These are phyloP conservation scores for Thysanoteuthis rhombus DNA, from an alignment of 2,888 invertebrate species.

Conservation along the genomic window DNA sequence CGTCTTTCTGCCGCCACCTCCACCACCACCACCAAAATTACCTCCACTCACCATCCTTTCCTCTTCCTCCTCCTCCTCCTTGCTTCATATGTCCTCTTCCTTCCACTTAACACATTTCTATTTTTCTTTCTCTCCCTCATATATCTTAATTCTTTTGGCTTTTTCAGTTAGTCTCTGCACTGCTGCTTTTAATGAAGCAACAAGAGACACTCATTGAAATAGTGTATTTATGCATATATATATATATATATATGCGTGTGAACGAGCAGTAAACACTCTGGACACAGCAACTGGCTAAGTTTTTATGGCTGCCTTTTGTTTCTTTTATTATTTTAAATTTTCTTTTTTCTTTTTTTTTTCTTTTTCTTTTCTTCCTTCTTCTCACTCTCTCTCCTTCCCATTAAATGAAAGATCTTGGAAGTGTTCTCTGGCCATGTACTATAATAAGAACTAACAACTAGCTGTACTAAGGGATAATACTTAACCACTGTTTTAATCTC, in stretches of 20 bases:
- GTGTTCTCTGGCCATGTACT: slow-evolving; percentile 17
- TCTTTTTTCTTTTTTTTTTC: too few species aligned
- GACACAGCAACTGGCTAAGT: slow-evolving; percentile 19
- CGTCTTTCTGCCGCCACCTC: neutral
- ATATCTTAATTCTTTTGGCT: neutral
- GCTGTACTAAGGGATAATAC: neutral
- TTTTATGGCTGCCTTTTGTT: neutral
- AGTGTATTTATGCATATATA: neutral
- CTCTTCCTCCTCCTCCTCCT: neutral
- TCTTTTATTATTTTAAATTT: neutral
- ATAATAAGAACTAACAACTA: neutral
- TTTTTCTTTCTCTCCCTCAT: neutral
- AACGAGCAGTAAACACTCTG: neutral
- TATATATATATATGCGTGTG: neutral
- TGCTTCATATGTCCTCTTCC: neutral
- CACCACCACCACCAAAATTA: neutral
- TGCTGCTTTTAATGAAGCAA: slow-evolving; percentile 16
- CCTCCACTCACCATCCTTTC: neutral
- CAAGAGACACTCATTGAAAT: neutral
- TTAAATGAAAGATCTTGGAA: slow-evolving; percentile 17
- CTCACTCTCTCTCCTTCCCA: neutral
- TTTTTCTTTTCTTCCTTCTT: too few species aligned
- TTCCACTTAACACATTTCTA: neutral
- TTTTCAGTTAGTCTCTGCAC: neutral
- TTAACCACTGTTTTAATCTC: neutral